These are phyloP conservation scores for Babylonia areolata DNA, from an alignment of 1,140 invertebrate genomes.

Conservation along the genomic window DNA sequence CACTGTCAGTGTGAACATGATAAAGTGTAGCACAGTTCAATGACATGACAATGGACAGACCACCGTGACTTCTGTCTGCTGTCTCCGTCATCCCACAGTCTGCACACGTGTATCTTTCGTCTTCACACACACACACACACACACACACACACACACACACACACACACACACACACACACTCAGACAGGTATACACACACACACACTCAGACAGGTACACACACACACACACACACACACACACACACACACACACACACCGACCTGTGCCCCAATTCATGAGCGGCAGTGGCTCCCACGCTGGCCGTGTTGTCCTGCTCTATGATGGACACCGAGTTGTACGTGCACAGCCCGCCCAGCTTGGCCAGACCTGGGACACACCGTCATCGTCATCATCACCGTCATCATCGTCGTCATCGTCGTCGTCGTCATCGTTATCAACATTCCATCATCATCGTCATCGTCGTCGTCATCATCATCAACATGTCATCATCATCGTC, in stretches of 20 bases:
- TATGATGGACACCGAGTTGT: conserved; percentile 44
- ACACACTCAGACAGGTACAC: neutral
- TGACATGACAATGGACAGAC: too few relatives aligned
- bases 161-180: conserved; percentile 14
- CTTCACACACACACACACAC: neutral
- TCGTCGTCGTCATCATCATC: conserved; percentile 15
- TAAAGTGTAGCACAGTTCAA: too few relatives aligned
- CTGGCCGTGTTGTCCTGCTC: conserved; percentile 49
- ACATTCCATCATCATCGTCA: too few relatives aligned
- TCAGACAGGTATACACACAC: neutral
- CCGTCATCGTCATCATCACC: too few relatives aligned
- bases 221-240: neutral
- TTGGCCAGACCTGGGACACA: conserved; percentile 50
- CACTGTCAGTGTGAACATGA: too few relatives aligned
- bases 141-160: conserved; percentile 1
- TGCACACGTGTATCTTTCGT: too few relatives aligned
- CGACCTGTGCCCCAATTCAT: conserved; percentile 51
- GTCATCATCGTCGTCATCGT: conserved; percentile 7
- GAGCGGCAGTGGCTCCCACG: conserved; percentile 45
- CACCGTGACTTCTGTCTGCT: too few relatives aligned
- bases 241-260: neutral
- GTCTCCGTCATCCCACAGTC: too few relatives aligned
- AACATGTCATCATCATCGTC: neutral
- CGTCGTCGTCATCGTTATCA: neutral
- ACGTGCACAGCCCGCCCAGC: conserved; percentile 44